Base-by-base conservation (phyloP, 1,140 invertebrate genomes). In the Magallana angulata region DNA sequence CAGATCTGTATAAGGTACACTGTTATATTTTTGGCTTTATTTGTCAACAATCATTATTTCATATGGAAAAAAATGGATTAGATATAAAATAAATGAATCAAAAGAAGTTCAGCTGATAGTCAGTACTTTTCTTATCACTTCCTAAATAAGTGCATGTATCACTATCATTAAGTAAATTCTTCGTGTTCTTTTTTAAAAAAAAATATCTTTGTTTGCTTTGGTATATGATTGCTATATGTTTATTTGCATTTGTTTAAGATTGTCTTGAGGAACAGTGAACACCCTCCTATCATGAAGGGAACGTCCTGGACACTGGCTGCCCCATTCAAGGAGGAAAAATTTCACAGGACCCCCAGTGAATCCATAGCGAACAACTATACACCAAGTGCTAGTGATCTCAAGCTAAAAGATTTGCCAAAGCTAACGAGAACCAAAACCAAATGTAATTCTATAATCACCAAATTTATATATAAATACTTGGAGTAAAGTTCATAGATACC, bases 351-450 rank as follows among this genome's bases (percentile, higher is more conserved):
- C 88, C 97, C 97, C 5, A 96, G 95, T 64, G 96, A 97, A 94
- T 96, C 95, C 64, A 97, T 97, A 83, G 96, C 95, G 82, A 96
- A 95, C 90, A 94, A 94, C 87, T 97, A 96, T 90, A 96, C 95
- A 4, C 96, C 96, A n/a, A 91, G 93, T 82, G 95, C 95, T 0
- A 94, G 94, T 48, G 92, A 94, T 88, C 93, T 96, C 71, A 95
- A 95, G 88, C 92, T 96, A 30, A 94, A 94, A 91, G 95, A 95
- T 89, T 89, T 96, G 62, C 94, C 94, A 57, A 96, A 95, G 90
- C 91, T 93, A 36, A 91, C 89, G 84, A 90, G 92, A 91, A 82
- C 86, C 24, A 93, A 91, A 89, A 90, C 91, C 24, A 87, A 87
- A 84, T 84, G 88, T 84, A 86, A 84, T n/a, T 57, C 12, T 57